Conservation (phyloP, 2,113 vertebrate genomes). For the Anarrhichthys ocellatus region DNA sequence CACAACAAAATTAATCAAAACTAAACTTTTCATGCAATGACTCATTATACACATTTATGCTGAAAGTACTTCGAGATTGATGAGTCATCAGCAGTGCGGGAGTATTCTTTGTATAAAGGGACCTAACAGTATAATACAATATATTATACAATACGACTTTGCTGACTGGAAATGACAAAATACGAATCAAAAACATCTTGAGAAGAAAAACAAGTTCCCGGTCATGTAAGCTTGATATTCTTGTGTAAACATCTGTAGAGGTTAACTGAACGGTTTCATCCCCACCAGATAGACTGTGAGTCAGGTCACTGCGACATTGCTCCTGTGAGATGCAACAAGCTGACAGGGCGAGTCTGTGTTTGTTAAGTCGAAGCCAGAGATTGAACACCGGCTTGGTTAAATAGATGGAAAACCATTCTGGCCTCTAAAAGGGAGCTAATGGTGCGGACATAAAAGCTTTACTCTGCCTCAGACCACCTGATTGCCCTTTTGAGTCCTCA, state of each 20-base stretch:
- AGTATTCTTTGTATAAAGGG: background rate
- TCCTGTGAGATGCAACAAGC: background rate
- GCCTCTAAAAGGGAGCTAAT: conserved; percentile 61
- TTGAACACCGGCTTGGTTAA: conserved; percentile 34
- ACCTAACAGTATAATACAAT: background rate
- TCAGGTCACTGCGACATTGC: background rate
- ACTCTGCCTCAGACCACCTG: conserved; percentile 6
- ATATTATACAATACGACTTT: background rate
- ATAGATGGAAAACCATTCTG: conserved; percentile 32
- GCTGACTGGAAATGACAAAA: background rate
- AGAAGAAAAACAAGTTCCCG: background rate
- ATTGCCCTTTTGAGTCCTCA: conserved; percentile 28
- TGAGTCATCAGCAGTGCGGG: background rate
- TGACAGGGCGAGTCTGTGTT: conserved; percentile 18
- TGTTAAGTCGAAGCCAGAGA: conserved; percentile 10
- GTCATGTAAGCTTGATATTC: background rate
- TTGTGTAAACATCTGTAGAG: background rate
- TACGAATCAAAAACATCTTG: background rate
- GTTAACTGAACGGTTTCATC: background rate
- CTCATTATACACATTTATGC: background rate
- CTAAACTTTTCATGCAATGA: background rate
- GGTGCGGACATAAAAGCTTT: conserved; percentile 64
- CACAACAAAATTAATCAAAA: background rate
- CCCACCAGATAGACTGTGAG: background rate
- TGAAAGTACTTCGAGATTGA: background rate